These are phyloP conservation scores for Epirrhoe tristata DNA, from an alignment of 2,888 invertebrate genomes.

Conservation along the genomic window DNA sequence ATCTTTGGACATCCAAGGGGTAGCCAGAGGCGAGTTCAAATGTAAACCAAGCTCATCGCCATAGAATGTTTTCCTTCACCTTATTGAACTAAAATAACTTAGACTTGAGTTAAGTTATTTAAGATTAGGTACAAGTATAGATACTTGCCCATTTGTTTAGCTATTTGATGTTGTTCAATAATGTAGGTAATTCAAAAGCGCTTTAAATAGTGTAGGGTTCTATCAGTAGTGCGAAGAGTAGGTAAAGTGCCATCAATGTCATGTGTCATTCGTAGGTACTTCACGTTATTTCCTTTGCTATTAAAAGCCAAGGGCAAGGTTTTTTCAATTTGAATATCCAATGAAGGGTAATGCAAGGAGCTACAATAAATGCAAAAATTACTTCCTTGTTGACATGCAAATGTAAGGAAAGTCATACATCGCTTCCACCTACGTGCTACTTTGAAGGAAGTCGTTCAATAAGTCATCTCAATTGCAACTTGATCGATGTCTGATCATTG, in stretches of 20 bases:
- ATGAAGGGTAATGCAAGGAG: constrained; percentile 24
- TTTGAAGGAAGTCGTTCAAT: constrained; percentile 6
- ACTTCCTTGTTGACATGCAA: constrained; percentile 26
- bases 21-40: too few species aligned
- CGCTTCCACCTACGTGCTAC: not conserved
- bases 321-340: constrained; percentile 26
- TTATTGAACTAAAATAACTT: too few species aligned
- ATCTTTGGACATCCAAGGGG: too few species aligned
- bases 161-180: too few species aligned
- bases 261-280: constrained; percentile 18
- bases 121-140: too few species aligned
- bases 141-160: too few species aligned
- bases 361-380: constrained; percentile 16
- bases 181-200: too few species aligned
- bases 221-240: not conserved
- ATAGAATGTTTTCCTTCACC: too few species aligned
- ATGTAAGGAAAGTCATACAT: constrained; percentile 10
- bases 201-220: not conserved
- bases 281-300: constrained; percentile 30
- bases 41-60: too few species aligned
- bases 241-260: constrained; percentile 10
- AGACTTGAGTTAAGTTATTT: too few species aligned
- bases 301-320: constrained; percentile 31
- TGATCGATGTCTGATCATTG: not conserved
- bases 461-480: not conserved